phyloP scores from a whole-genome alignment of 1,140 invertebrate genomes.

The Drosophila subobscura region DNA sequence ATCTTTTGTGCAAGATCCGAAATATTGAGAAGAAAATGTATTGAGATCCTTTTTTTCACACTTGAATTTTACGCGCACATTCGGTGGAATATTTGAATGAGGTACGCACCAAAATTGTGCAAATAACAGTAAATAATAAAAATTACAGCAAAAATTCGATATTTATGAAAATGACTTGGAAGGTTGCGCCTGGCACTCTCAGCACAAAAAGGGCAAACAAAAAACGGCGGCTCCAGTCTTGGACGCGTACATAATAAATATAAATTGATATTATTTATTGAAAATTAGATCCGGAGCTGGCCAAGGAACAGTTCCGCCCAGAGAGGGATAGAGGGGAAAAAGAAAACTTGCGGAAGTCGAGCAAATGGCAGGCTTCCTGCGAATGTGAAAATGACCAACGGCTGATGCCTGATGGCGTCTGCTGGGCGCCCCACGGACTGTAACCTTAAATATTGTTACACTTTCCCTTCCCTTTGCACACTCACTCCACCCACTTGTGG shows the following conservation, averaged over 20 bases:
- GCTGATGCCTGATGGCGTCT: slow-evolving; percentile 35
- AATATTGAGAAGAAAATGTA: no score
- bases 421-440: slow-evolving; percentile 48
- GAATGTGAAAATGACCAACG: slow-evolving; percentile 60
- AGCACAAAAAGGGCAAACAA: background rate
- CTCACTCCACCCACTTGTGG: slow-evolving; percentile 6
- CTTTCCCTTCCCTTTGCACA: slow-evolving; percentile 2
- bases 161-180: slow-evolving; percentile 27
- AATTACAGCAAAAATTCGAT: slow-evolving; percentile 1
- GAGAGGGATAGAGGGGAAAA: slow-evolving; percentile 1
- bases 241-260: slow-evolving; percentile 41
- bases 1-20: background rate
- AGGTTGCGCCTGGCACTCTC: background rate
- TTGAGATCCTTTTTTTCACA: no score
- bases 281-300: slow-evolving; percentile 52
- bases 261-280: slow-evolving; percentile 67
- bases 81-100: background rate
- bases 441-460: slow-evolving; percentile 44
- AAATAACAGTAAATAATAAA: slow-evolving; percentile 23
- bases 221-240: background rate
- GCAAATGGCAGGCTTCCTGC: slow-evolving; percentile 67
- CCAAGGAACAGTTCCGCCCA: background rate
- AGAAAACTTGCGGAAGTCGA: slow-evolving; percentile 22
- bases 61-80: background rate
- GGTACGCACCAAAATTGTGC: background rate